Base-by-base conservation (phyloP, 2,888 invertebrate species). In the Eupithecia abbreviata region DNA sequence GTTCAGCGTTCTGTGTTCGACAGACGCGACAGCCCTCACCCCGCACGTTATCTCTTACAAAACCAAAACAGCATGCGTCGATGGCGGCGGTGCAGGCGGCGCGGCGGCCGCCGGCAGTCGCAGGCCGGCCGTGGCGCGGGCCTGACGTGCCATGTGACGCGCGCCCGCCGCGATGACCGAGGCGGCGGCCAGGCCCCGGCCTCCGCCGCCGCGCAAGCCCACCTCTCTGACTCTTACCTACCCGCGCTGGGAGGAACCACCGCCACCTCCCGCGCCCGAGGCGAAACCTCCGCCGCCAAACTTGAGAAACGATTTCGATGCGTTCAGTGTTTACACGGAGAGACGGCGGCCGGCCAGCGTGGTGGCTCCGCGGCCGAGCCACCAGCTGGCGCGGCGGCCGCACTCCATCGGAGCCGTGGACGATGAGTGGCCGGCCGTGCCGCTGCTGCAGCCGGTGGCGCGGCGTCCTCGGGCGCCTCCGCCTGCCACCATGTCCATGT, bases 341-440 rank as follows among this genome's bases (percentile, higher is more conserved):
- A 90, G 91, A 47, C 91, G 96, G 80, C 91, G 96, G 85, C 95
- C 96, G 79, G 95, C 95, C 85, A 96, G 96, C 87, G 96, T 95
- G 82, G 92, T 95, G 85, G 90, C 94, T 67, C 91, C 95, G 81
- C 92, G 96, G 30, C 88, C 91, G 30, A 82, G 84, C 51, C 88
- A 90, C 74, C 91, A 89, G 66, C 86, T 90, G 51, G 86, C 93
- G 83, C 90, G 95, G 81, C 87, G 96, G 74, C 96, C 97, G 62
- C 96, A 96, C 89, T 96, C 96, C 85, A 96, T 96, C 83, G 96
- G 96, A 79, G 93, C 90, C 71, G 82, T 90, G 70, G 93, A 93
- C 12, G 93, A 92, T 85, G 93, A 92, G 80, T 94, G 94, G 93
- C 91, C 90, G 49, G 80, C 88, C 72, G 93, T 95, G 82, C 95